Evolutionary conservation across 2,888 invertebrate species (phyloP).

Genomic region (Clitarchus hookeri): DNA sequence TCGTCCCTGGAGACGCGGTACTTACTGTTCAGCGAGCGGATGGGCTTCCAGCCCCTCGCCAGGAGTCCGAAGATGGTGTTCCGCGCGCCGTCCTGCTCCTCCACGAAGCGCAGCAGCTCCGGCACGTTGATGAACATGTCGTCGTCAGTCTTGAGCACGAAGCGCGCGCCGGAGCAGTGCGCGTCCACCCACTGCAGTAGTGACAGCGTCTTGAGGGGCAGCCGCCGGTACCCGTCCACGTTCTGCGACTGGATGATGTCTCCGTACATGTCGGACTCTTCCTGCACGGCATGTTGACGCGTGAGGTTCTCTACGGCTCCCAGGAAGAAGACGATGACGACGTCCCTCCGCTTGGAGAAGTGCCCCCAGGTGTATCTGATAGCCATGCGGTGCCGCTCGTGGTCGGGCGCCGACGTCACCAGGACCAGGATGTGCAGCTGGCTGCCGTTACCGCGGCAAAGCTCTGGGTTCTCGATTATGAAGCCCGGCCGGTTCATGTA

Average conservation of each 20-base stretch:
- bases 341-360: constrained; percentile 25
- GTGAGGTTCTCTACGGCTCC: not conserved
- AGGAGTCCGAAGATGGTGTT: constrained; percentile 45
- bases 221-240: constrained; percentile 49
- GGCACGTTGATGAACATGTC: constrained; percentile 51
- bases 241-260: constrained; percentile 50
- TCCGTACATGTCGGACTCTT: constrained; percentile 44
- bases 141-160: constrained; percentile 51
- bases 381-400: constrained; percentile 43
- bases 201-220: constrained; percentile 49
- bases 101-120: constrained; percentile 44
- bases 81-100: constrained; percentile 26
- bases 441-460: constrained; percentile 35
- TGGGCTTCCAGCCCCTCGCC: constrained; percentile 48
- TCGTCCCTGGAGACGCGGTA: constrained; percentile 50
- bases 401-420: constrained; percentile 45
- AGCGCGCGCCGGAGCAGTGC: constrained; percentile 46
- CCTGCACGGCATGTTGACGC: not conserved
- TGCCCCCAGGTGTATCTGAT: constrained; percentile 47
- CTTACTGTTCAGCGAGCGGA: constrained; percentile 49
- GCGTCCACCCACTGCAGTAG: constrained; percentile 49
- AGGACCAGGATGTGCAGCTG: constrained; percentile 43
- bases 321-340: constrained; percentile 26
- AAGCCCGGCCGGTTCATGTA: not conserved
- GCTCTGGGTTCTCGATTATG: not conserved